phyloP scores from a whole-genome alignment of 2,888 invertebrate species.

The Oligia fasciuncula region DNA sequence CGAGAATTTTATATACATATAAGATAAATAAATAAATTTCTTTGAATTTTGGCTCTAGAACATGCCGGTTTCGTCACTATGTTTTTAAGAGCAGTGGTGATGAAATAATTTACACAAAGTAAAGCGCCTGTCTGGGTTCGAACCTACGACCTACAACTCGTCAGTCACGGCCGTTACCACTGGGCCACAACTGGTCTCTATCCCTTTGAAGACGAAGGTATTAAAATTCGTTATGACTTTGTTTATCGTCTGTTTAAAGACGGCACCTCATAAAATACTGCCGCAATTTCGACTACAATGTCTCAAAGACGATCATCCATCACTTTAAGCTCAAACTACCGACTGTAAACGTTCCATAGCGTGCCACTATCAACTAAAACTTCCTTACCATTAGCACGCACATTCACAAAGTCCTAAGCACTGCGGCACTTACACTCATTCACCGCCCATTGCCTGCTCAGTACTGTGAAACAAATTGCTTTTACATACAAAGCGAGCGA shows the following conservation, averaged over 20 bases:
- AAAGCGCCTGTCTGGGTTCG: not conserved
- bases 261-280: not conserved
- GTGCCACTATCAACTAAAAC: constrained; percentile 24
- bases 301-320: constrained; percentile 13
- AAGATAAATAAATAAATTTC: no score
- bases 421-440: constrained; percentile 30
- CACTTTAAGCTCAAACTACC: constrained; percentile 13
- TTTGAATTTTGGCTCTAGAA: no score
- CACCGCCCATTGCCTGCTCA: constrained; percentile 44
- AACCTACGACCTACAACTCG: not conserved
- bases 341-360: constrained; percentile 16
- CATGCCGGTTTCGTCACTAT: no score
- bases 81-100: no score
- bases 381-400: constrained; percentile 22
- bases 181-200: not conserved
- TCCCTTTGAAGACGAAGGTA: not conserved
- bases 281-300: constrained; percentile 1
- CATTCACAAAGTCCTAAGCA: constrained; percentile 17
- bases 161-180: not conserved
- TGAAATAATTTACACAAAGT: no score
- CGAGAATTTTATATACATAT: no score
- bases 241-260: not conserved
- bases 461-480: constrained; percentile 35
- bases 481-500: constrained; percentile 44
- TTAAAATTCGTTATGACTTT: not conserved